Evolutionary conservation across 2,797 vertebrate genomes (phyloP), one percentile per base, ranked within the genome.

Genomic region (Anabacerthia variegaticeps): DNA sequence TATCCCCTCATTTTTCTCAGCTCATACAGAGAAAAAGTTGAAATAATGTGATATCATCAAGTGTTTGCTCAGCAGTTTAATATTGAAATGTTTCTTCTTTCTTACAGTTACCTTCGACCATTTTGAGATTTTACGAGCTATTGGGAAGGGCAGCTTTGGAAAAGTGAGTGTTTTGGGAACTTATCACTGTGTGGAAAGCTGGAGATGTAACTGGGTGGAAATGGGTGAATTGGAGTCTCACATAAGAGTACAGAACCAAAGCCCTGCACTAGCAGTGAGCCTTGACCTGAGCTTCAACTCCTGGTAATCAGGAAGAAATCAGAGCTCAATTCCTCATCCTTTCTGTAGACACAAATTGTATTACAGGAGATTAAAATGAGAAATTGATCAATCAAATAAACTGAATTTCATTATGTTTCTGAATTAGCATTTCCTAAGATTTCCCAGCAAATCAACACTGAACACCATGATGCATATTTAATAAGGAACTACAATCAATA

Each of bases 71-170:
- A 68, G 27, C 32, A 16, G 14, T 61, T 75, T 89, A 54, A 68
- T 51, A 46, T 75, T n/a, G 66, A 71, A 87, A 93, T 36, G 8
- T 94, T 71, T 96, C 27, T 68, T 94, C 32, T 97, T 88, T 90
- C 94, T 97, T 97, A 36, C 98, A 99, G 99, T 99, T 66, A 99
- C 98, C 95, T 99, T 99, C 28, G 99, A 99, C 97, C 98, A 99
- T 95, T 99, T 99, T 98, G 99, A 99, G 98, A 99, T 99, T 95
- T 96, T 99, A 85, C 98, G 99, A 96, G 99, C 99, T 58, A 99
- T 99, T 87, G 99, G 99, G 83, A 99, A 99, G 97, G 99, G 99
- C 92, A 99, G 99, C 96, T 99, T 99, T 17, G 99, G 99, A 92
- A 99, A 99, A 98, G 99, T 99, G 96, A 98, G 98, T 95, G 23